These are phyloP conservation scores for Loriculus beryllinus DNA, from an alignment of 2,797 vertebrate genomes.

Conservation along the genomic window DNA sequence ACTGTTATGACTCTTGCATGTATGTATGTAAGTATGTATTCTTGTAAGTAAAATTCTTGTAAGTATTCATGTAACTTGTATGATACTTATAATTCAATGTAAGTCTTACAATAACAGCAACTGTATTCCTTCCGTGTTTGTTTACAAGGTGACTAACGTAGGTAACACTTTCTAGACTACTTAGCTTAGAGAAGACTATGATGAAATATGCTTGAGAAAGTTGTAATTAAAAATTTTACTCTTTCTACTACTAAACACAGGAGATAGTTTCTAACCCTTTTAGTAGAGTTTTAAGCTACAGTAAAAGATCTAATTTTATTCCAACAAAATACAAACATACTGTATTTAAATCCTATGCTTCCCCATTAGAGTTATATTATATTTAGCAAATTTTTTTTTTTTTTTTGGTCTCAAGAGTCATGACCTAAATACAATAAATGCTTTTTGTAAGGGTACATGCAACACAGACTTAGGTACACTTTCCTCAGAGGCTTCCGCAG, in stretches of 20 bases:
- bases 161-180: neutral
- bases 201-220: neutral
- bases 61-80: neutral
- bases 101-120: neutral
- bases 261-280: neutral
- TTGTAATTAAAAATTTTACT: neutral
- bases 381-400: neutral
- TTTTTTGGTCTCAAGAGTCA: neutral
- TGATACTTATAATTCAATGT: neutral
- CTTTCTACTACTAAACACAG: neutral
- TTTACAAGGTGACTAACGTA: neutral
- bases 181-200: neutral
- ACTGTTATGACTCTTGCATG: neutral
- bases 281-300: neutral
- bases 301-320: neutral
- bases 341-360: neutral
- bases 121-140: neutral
- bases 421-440: neutral
- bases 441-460: neutral
- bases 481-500: neutral
- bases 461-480: neutral
- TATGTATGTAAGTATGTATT: neutral
- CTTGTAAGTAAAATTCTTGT: neutral
- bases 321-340: neutral
- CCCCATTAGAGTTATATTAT: neutral